phyloP scores from a whole-genome alignment of 2,888 invertebrate species.

The Parthenolecanium corni region DNA sequence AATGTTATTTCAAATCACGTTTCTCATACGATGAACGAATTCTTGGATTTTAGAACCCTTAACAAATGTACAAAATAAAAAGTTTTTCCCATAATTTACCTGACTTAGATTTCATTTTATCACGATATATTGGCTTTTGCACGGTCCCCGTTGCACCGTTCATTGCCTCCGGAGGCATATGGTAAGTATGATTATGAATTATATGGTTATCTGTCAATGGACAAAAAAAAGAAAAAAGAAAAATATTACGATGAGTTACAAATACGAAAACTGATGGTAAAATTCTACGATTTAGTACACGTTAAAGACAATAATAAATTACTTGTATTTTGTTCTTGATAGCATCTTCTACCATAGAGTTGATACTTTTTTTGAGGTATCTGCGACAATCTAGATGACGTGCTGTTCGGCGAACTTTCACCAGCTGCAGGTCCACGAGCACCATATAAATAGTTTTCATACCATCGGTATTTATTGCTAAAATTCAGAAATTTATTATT shows the following conservation, averaged over 20 bases:
- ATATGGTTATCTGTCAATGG: constrained; percentile 17
- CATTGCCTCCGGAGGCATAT: constrained; percentile 55
- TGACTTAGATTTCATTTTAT: constrained; percentile 44
- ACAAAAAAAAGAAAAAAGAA: not conserved
- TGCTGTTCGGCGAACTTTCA: constrained; percentile 41
- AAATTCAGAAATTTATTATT: too few relatives aligned
- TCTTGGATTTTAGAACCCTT: too few relatives aligned
- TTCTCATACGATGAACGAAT: too few relatives aligned
- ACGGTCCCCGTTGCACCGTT: constrained; percentile 42
- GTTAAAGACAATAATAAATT: constrained; percentile 1
- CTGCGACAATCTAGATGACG: constrained; percentile 42
- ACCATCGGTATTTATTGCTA: constrained; percentile 50
- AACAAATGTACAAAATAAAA: too few relatives aligned
- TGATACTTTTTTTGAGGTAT: constrained; percentile 84
- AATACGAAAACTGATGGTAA: not conserved
- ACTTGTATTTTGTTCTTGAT: constrained; percentile 48
- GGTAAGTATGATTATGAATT: constrained; percentile 77
- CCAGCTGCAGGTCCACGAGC: constrained; percentile 40
- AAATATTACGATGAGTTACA: too few relatives aligned
- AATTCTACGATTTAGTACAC: not conserved
- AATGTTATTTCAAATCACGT: too few relatives aligned
- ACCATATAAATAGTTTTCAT: constrained; percentile 51
- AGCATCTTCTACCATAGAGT: constrained; percentile 79
- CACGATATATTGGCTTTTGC: constrained; percentile 51
- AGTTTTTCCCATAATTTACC: too few relatives aligned